These are phyloP conservation scores for Ypsolopha sequella DNA, from an alignment of 2,888 invertebrate genomes.

Conservation along the genomic window DNA sequence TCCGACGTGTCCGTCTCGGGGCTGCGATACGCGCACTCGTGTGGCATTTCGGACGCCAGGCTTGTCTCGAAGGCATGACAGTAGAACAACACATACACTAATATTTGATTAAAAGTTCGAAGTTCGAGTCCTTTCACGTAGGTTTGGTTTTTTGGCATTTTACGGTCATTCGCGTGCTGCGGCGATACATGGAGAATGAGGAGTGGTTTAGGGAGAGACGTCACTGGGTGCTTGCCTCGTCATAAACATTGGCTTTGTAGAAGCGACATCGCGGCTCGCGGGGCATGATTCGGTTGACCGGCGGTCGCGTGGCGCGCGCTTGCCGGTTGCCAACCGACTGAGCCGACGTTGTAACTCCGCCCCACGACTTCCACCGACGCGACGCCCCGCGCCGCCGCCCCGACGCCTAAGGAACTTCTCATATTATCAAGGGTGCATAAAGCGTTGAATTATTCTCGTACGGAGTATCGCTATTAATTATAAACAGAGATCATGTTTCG, in stretches of 20 bases:
- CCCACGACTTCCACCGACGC: conserved; percentile 45
- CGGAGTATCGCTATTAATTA: conserved; percentile 50
- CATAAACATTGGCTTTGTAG: conserved; percentile 61
- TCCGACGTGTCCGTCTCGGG: conserved; percentile 68
- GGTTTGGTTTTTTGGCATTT: conserved; percentile 63
- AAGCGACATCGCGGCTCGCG: conserved; percentile 58
- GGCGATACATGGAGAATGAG: conserved; percentile 44
- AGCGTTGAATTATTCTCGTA: conserved; percentile 57
- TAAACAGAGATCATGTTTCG: conserved; percentile 43
- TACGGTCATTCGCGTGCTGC: conserved; percentile 40
- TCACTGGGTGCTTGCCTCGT: conserved; percentile 44
- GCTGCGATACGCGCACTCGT: conserved; percentile 79
- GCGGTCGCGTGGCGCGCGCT: conserved; percentile 35
- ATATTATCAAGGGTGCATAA: conserved; percentile 64
- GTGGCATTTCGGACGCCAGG: conserved; percentile 67
- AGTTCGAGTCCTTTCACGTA: conserved; percentile 54
- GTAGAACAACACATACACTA: conserved; percentile 66
- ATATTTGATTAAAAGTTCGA: conserved; percentile 60
- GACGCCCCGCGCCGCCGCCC: conserved; percentile 34
- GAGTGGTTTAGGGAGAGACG: conserved; percentile 57
- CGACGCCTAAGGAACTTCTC: conserved; percentile 63
- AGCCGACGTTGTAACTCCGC: conserved; percentile 50
- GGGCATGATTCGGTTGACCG: conserved; percentile 35
- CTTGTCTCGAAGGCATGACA: conserved; percentile 51
- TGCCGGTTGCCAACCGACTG: conserved; percentile 68